Base-by-base conservation (phyloP, 2,888 invertebrate species). In the Alloplasta piceator region DNA sequence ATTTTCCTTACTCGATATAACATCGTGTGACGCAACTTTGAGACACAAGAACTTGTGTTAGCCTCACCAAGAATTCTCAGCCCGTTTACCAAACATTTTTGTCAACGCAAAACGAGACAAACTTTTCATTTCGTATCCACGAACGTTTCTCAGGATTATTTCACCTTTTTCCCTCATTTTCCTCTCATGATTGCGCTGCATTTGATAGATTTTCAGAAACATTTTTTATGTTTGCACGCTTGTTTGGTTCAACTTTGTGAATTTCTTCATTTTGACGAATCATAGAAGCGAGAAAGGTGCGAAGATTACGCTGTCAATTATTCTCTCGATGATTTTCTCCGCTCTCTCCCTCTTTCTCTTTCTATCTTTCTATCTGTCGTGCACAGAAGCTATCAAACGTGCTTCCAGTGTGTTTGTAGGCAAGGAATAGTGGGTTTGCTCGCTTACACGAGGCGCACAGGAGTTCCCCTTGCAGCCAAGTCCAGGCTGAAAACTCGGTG, bases 291-390 rank as follows among this genome's bases (percentile, higher is more conserved):
- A 61, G 50, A 74, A 64, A 79, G 56, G 74, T 79, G 67, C 63
- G 64, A 74, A 64, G 56, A 64, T 70, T 58, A 52, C 70, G n/a
- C 68, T 70, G 73, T 58, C 74, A 74, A 79, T 79, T 74, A 77
- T 77, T 70, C 56, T 61, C 10, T 50, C 50, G 64, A 56, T 46
- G 43, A 9, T 68, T 68, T 70, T 48, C 43, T 26, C 7, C 10
- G 39, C 43, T 43, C 14, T 61, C 52, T 16, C 7, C 16, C 10
- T 52, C 50, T 38, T 38, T 6, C 36, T 5, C 38, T 48, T 26
- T 52, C 12, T 66, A 16, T 52, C 0, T 50, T 39, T 50, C 39
- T 50, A 50, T 60, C 48, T 12, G 6, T 16, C 60, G 71, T 43
- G 46, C 50, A 39, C 14, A 39, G 39, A 12, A n/a, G 12, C 60